Base-by-base conservation (phyloP, 2,113 vertebrate genomes). In the Cyanistes caeruleus region DNA sequence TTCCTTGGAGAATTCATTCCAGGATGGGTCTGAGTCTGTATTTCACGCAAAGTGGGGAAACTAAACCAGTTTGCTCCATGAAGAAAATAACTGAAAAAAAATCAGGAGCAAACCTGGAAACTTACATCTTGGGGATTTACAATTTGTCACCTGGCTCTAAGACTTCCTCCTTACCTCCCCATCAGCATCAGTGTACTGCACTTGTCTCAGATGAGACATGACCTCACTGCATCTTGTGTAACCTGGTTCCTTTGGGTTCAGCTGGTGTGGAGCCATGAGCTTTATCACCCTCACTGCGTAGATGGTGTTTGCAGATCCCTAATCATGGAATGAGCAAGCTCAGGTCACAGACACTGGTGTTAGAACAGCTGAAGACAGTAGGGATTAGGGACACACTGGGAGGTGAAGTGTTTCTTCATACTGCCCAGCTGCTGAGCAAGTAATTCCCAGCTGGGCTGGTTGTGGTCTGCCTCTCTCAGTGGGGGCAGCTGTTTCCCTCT, bases 201-300 rank as follows among this genome's bases (percentile, higher is more conserved):
- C 8, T 30, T 70, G 17, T 56, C 46, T 80, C 16, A 10, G 30
- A 28, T 53, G 58, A 59, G 70, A 7, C 2, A 3, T 37, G 15
- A 70, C 31, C 35, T 90, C 0, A 0, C 8, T 69, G 17, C 1
- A 3, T 56, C 20, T 76, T 1, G 0, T 46, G 23, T 46, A 41
- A 51, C 18, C 49, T 49, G 9, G 6, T 35, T 86, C 48, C n/a
- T 64, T 73, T 41, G 72, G n/a, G 30, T 23, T 90, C 67, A 56
- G 49, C 43, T 53, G 37, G 52, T 41, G 7, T 3, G 5, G 53
- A 48, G 9, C 43, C 10, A 3, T 20, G 13, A 63, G 9, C 64
- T 74, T 13, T 2, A 5, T 72, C 35, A 39, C 35, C 35, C 18
- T 44, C 11, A 4, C 27, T 52, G 41, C 30, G 14, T 13, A 68